Evolutionary conservation across 2,797 vertebrate species (phyloP), one percentile per base, ranked within the genome.

Genomic region (Typhlichthys eigenmanni): DNA sequence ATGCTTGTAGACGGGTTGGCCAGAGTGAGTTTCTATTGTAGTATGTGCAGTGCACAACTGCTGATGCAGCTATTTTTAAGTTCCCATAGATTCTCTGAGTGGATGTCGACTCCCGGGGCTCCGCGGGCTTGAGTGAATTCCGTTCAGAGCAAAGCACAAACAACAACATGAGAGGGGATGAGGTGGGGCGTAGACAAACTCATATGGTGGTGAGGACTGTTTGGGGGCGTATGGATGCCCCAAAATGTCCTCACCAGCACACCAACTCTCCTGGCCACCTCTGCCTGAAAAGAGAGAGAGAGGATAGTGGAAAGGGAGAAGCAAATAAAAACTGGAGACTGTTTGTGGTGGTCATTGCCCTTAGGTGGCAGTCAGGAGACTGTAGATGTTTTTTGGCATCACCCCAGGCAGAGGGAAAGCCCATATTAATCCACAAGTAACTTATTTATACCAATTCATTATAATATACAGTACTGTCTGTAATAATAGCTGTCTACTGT

Each of bases 61-160:
- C 88, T 91, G 85, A 89, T 87, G 81, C 68, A 75, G 74, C 80
- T 83, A 86, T 88, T 91, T 90, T 86, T 84, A 88, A 82, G 79
- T 90, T 88, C 78, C 76, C 79, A 77, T 74, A 85, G 80, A 80
- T 85, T 88, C 82, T 76, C 77, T 75, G 81, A 86, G 86, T 84
- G 79, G 83, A 77, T 79, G 82, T 86, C 63, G 67, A 78, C 78
- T 88, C 81, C 66, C 58, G 55, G 56, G 75, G 82, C 79, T 87
- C 83, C 80, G 60, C 19, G 79, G 78, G 68, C 70, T 58, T 87
- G 81, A 90, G 79, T 64, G 81, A 89, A 86, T 69, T 71, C 52
- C 49, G 32, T 54, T 70, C 3, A 13, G 48, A 76, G 47, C 13
- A 19, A 43, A 62, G 64, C 16, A 12, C 12, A 58, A 14, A 43